Base-by-base conservation (phyloP, 2,797 vertebrate genomes). In the Otolemur crassicaudatus region DNA sequence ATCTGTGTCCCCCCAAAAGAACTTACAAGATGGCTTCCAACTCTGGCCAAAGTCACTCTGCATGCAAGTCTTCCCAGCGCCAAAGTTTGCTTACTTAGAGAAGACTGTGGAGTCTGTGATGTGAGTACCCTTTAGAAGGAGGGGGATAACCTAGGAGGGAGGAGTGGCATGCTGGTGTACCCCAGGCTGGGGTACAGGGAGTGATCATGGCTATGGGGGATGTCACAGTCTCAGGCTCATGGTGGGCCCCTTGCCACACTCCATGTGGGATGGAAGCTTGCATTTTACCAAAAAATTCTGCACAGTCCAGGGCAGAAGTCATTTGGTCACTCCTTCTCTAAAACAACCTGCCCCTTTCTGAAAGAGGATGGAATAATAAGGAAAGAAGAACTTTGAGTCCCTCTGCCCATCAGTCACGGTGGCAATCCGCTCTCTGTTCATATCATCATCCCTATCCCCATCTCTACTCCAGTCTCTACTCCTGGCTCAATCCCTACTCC, bases 141-240 rank as follows among this genome's bases (percentile, higher is more conserved):
- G 31, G 34, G 25, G 6, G 8, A 2, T 11, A 12, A 20, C 2
- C 11, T 2, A 60, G 5, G 29, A 53, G 84, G 60, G 19, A 56
- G 20, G 14, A 7, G 43, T 0, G 14, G 2, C 17, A 56, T 9
- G 23, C 46, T 4, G 31, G 61, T 34, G 34, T 11, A 10, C 49
- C 12, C 20, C 1, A 9, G 11, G 91, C 34, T 7, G 22, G 23
- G 27, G 58, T 0, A 0, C 22, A 0, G 19, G 0, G 0, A 1
- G 3, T 29, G 40, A 1, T 27, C 4, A 1, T 1, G 1, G 80
- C 7, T 29, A 34, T n/a, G 7, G 20, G 0, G 0, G 1, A 14
- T 1, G 3, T 12, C 13, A 25, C 7, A 2, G 1, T 43, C 12
- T 9, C 67, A 27, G 76, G 29, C 1, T 34, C 46, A 8, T 1